A percentile compares a stretch with the other conserved stretches of the same genome.
Conservation (phyloP, 2,797 vertebrate species). For the Syngnathus acus region DNA sequence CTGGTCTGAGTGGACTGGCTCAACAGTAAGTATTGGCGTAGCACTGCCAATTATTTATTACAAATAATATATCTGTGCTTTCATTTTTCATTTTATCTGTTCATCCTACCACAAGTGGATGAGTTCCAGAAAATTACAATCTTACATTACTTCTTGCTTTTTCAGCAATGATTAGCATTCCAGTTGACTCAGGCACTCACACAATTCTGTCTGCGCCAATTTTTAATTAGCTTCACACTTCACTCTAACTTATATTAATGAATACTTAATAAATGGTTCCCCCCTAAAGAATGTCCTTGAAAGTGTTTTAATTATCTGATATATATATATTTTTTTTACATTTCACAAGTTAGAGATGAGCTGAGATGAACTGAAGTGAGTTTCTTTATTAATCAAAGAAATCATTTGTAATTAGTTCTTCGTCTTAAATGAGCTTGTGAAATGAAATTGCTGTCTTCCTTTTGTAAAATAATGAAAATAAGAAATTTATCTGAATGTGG, state of each 20-base stretch:
- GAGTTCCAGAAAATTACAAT: neutral
- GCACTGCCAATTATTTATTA: neutral
- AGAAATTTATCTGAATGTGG: neutral
- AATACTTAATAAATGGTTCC: neutral
- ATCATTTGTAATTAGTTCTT: conserved; percentile 32
- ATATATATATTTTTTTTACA: neutral
- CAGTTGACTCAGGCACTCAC: neutral
- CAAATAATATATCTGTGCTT: neutral
- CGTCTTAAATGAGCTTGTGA: conserved; percentile 60
- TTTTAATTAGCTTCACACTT: neutral
- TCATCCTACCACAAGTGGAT: too few relatives aligned
- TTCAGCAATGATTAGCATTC: neutral
- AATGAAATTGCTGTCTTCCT: neutral
- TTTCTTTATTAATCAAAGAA: neutral
- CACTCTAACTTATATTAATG: neutral
- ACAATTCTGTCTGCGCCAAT: neutral
- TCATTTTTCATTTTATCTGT: too few relatives aligned
- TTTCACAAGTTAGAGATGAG: conserved; percentile 37
- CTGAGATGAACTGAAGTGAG: neutral
- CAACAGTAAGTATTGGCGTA: conserved; percentile 64
- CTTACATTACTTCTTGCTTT: neutral
- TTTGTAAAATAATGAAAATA: neutral
- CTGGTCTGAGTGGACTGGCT: conserved; percentile 60
- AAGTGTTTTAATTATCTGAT: neutral
- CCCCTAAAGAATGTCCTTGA: neutral